These are phyloP conservation scores for Gobionotothen gibberifrons DNA, from an alignment of 2,797 vertebrate species.

Conservation along the genomic window DNA sequence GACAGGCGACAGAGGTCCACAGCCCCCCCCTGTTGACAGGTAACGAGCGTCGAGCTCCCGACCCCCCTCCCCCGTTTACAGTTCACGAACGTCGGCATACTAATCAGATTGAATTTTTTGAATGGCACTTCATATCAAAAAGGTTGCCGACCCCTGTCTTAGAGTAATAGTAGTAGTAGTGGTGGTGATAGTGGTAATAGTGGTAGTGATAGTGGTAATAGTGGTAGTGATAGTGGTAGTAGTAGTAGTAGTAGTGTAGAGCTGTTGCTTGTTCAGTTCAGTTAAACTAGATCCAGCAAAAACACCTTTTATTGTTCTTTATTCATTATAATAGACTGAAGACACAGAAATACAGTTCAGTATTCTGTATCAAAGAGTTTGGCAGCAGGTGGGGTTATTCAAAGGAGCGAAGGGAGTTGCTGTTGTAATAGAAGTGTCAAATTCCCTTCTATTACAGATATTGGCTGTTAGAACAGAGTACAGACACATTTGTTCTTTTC, in stretches of 20 bases:
- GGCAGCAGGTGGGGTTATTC: not conserved
- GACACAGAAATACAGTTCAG: not conserved
- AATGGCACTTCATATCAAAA: too few relatives aligned
- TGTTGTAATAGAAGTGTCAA: not conserved
- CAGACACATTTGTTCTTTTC: not conserved
- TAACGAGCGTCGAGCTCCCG: too few relatives aligned
- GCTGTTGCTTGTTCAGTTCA: not conserved
- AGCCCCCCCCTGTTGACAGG: too few relatives aligned
- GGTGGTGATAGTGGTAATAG: too few relatives aligned
- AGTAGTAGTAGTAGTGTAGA: not conserved
- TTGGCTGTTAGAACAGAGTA: not conserved
- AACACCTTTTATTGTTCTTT: not conserved
- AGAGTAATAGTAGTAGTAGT: not conserved
- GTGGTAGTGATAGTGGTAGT: not conserved
- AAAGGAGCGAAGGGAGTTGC: not conserved
- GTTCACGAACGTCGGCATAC: too few relatives aligned
- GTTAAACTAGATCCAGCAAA: not conserved
- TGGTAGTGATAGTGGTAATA: too few relatives aligned
- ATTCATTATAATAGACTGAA: not conserved
- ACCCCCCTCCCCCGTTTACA: too few relatives aligned
- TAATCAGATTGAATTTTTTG: too few relatives aligned
- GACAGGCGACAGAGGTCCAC: too few relatives aligned
- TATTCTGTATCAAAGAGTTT: not conserved
- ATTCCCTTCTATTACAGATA: not conserved
- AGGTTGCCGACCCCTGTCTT: too few relatives aligned